These are phyloP conservation scores for Mugil cephalus DNA, from an alignment of 2,113 vertebrate species.

Conservation along the genomic window DNA sequence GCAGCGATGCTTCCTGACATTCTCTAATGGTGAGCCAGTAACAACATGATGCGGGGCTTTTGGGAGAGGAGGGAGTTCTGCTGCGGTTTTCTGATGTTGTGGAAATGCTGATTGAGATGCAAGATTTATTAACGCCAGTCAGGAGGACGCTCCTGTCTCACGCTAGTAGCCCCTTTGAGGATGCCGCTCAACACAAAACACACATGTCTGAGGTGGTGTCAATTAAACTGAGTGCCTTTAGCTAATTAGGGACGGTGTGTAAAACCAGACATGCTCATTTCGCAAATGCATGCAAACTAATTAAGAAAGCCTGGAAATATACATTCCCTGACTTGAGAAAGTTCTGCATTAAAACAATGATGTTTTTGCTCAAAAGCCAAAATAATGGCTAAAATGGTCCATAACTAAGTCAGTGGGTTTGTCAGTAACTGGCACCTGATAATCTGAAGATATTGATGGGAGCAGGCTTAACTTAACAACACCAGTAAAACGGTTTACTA, in stretches of 20 bases:
- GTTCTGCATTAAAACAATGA: conserved; percentile 10
- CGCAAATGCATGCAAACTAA: conserved; percentile 52
- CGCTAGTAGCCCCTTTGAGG: conserved; percentile 43
- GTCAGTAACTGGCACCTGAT: no score
- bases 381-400: conserved; percentile 7
- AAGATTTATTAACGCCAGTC: conserved; percentile 28
- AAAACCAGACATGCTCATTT: conserved; percentile 35
- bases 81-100: conserved; percentile 54
- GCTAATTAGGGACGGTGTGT: conserved; percentile 31
- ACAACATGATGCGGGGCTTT: conserved; percentile 26
- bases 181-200: conserved; percentile 59
- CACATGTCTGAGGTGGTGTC: conserved; percentile 72
- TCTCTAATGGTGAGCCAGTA: conserved; percentile 26
- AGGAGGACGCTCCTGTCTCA: conserved; percentile 35
- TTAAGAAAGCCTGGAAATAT: conserved; percentile 23
- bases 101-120: conserved; percentile 55
- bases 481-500: neutral
- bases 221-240: conserved; percentile 77
- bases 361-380: neutral
- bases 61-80: conserved; percentile 26
- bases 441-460: no score
- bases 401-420: no score
- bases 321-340: conserved; percentile 36
- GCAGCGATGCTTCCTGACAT: conserved; percentile 16
- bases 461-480: neutral